A percentile compares a stretch with the other conserved stretches of the same genome.
Conservation (phyloP, 2,113 vertebrate species). For the Alethe diademata region DNA sequence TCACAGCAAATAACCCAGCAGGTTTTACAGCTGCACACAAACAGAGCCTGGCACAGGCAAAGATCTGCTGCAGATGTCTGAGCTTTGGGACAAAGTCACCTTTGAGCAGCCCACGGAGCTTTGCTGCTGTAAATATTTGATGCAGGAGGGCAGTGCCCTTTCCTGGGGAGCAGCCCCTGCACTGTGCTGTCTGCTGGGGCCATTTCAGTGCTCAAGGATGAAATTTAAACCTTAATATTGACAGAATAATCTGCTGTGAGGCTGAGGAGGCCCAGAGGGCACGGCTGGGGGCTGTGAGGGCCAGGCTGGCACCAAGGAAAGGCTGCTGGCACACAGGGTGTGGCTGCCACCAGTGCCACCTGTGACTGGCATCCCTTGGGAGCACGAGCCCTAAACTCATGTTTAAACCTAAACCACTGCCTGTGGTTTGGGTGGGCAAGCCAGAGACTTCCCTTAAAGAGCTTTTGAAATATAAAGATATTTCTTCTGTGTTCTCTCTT, state of each 20-base stretch:
- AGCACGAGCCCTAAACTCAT: rapidly evolving
- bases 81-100: background rate
- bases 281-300: background rate
- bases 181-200: background rate
- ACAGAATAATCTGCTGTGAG: background rate
- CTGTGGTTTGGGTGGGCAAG: background rate
- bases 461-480: background rate
- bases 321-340: background rate
- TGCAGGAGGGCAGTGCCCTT: background rate
- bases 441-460: background rate
- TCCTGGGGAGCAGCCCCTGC: background rate
- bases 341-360: rapidly evolving
- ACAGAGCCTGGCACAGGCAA: background rate
- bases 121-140: background rate
- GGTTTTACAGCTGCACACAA: background rate
- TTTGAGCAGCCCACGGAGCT: background rate
- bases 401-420: background rate
- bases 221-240: background rate
- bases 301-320: background rate
- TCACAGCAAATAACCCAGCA: background rate
- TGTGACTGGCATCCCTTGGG: rapidly evolving
- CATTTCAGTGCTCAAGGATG: background rate
- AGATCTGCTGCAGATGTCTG: background rate
- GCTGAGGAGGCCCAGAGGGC: background rate
- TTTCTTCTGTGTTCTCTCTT: background rate